Evolutionary conservation across 2,113 vertebrate genomes (phyloP).

Genomic region (Scopus umbretta): DNA sequence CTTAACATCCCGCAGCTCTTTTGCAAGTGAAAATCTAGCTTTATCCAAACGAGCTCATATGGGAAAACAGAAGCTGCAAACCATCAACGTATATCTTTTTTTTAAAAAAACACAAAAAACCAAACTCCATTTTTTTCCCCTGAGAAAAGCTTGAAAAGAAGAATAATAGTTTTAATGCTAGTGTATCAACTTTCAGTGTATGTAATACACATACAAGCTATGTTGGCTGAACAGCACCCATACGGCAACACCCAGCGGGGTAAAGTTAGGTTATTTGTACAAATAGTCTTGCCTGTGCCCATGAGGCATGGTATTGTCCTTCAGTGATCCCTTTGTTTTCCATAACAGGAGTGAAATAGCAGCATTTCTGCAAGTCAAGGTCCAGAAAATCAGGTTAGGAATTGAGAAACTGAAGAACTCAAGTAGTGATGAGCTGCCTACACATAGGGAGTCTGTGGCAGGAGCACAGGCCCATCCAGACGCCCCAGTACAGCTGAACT

Average conservation of each 20-base stretch:
- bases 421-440: background rate
- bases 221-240: background rate
- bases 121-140: too few relatives aligned
- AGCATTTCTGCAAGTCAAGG: background rate
- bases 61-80: background rate
- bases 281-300: background rate
- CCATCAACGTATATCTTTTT: background rate
- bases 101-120: too few relatives aligned
- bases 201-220: background rate
- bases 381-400: background rate
- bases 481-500: background rate
- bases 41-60: background rate
- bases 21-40: background rate
- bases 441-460: background rate
- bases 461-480: background rate
- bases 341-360: background rate
- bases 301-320: background rate
- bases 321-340: background rate
- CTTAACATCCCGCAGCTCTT: background rate
- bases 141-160: background rate
- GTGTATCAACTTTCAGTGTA: background rate
- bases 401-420: background rate
- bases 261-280: background rate
- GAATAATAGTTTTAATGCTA: background rate
- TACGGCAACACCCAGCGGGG: background rate